Base-by-base conservation (phyloP, 2,113 vertebrate genomes). In the Puma concolor region DNA sequence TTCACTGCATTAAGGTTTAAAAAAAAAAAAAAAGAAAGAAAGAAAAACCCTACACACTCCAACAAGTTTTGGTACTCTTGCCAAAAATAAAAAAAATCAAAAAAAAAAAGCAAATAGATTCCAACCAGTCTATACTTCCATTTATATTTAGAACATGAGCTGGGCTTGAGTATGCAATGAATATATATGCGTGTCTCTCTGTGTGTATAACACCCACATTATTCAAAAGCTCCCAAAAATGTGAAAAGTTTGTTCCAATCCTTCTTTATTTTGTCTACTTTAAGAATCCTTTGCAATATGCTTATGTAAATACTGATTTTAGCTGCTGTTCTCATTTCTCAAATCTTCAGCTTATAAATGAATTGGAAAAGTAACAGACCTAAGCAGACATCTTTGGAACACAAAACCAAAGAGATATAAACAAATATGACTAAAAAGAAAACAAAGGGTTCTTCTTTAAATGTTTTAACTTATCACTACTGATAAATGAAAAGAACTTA, bases 191-290 rank as follows among this genome's bases (percentile, higher is more conserved):
- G 52, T 94, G n/a, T 96, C 31, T 94, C 27, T 94, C 77, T 98
- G 82, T 98, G 95, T 97, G 44, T 96, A 57, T 95, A 98, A 98
- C 96, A 98, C 95, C 87, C 85, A 97, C 93, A 97, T 98, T 92
- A 98, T 95, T 96, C 96, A 95, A 92, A 97, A 88, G 80, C 93
- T 96, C 96, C 93, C 95, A 50, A 77, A 96, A 97, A 97, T 90
- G 93, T 93, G 76, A 85, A 95, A 97, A 97, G 93, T 98, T 98
- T 97, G 83, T 97, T 97, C 97, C 97, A 98, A 92, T 80, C 74
- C 91, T 93, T 89, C 96, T 96, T 87, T 98, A 98, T 98, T 97
- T 98, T 98, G 97, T 95, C 96, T 98, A 91, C 96, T 97, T 97
- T 71, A 96, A 96, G 96, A 96, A 94, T 96, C 91, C 91, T 95